Evolutionary conservation across 2,888 invertebrate genomes (phyloP).

Genomic region (Leptinotarsa haldemani): DNA sequence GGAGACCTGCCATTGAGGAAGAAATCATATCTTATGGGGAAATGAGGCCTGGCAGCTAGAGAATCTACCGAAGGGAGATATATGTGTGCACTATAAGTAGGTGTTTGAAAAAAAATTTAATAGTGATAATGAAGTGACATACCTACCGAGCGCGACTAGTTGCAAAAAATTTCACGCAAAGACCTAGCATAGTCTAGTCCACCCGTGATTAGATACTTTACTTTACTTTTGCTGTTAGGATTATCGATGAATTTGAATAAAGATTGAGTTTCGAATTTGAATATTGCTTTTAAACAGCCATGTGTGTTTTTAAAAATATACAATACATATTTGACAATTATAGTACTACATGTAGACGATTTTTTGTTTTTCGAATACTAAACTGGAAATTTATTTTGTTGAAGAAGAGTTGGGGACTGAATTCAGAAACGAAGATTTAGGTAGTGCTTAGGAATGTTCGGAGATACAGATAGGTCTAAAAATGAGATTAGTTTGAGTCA

Average conservation of each 20-base stretch:
- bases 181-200: background rate
- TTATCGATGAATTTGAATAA: background rate
- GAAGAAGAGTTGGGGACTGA: background rate
- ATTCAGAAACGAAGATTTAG: background rate
- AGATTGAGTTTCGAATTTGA: background rate
- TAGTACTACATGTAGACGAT: background rate
- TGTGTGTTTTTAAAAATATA: background rate
- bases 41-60: background rate
- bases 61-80: too few relatives aligned
- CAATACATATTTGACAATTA: background rate
- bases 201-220: background rate
- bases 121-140: background rate
- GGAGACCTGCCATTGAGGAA: too few relatives aligned
- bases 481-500: background rate
- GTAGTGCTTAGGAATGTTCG: background rate
- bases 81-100: background rate
- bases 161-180: background rate
- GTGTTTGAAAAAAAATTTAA: background rate
- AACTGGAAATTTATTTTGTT: background rate
- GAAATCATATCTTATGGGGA: background rate
- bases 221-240: background rate
- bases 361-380: background rate
- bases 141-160: background rate
- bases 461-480: background rate
- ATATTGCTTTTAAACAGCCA: background rate